Base-by-base conservation (phyloP, 2,797 vertebrate genomes). In the Choloepus didactylus region DNA sequence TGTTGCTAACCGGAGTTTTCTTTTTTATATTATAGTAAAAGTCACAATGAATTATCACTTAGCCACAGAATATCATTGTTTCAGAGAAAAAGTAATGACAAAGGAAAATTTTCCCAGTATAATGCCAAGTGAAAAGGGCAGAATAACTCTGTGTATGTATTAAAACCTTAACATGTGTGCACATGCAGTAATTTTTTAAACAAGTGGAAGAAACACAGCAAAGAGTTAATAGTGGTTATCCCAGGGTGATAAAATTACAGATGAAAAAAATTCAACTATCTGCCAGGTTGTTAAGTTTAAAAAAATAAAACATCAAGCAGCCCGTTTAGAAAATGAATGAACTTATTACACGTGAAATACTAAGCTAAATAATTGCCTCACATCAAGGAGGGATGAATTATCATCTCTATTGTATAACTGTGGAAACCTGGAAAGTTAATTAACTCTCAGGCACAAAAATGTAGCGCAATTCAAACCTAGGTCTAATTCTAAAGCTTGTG, bases 401-500 rank as follows among this genome's bases (percentile, higher is more conserved):
- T 79, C n/a, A 87, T 72, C 25, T 2, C 35, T 31, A 69, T 80
- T 91, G 96, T 93, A 56, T 5, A 91, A 46, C 44, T 89, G 31
- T 91, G 73, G 64, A 89, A 89, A 91, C 15, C 15, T 60, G 27
- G n/a, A 31, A 72, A 92, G 60, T 67, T 81, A 85, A 60, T 76
- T 62, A 67, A 91, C 25, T 73, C 41, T 89, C 18, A 80, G 66
- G 15, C 46, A 96, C 60, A 93, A 80, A 90, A 95, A 79, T 44
- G 59, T 80, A 49, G 5, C 72, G 83, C 79, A 25, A 82, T 69
- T 93, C n/a, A 85, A 95, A 86, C n/a, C 6, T 41, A 62, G 10
- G 25, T 83, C 35, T 89, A 82, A 93, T 91, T 89, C 62, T 35
- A 96, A 96, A 91, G 27, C 49, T 44, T 86, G 14, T 72, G 38